These are phyloP conservation scores for Ichneumoninae sp. DNA, from an alignment of 2,888 invertebrate species.

Conservation along the genomic window DNA sequence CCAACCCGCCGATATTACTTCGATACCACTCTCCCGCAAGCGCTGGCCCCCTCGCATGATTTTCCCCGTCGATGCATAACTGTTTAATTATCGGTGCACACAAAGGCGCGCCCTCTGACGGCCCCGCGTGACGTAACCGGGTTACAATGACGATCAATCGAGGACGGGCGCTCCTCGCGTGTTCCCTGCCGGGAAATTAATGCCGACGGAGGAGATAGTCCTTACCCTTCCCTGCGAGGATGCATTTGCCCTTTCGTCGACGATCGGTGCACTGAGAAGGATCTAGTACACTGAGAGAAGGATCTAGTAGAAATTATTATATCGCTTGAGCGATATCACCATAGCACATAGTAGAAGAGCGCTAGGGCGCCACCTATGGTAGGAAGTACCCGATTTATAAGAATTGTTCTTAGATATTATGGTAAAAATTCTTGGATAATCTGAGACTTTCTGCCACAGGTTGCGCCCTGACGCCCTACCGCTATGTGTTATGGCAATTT, in stretches of 20 bases:
- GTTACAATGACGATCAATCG: slow-evolving; percentile 42
- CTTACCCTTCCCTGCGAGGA: no score
- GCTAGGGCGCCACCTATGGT: no score
- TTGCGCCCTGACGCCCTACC: no score
- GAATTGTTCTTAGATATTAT: no score
- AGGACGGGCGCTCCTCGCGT: not conserved
- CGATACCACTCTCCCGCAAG: slow-evolving; percentile 27
- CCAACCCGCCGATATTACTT: slow-evolving; percentile 38
- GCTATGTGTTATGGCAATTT: no score
- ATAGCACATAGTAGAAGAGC: no score
- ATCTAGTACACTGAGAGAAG: no score
- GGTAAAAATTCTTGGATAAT: no score
- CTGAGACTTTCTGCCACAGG: no score
- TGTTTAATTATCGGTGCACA: slow-evolving; percentile 74
- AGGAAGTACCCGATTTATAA: no score
- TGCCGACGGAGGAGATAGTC: not conserved
- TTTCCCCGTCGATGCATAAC: slow-evolving; percentile 64
- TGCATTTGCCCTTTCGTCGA: not conserved
- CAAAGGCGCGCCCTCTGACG: slow-evolving; percentile 70
- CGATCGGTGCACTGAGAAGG: not conserved
- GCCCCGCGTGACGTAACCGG: slow-evolving; percentile 48
- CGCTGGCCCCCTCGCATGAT: slow-evolving; percentile 61
- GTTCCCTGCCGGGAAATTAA: not conserved
- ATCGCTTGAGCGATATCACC: no score
- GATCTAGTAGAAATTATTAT: no score